phyloP scores from a whole-genome alignment of 2,113 vertebrate genomes.

The Melanostigma gelatinosum region DNA sequence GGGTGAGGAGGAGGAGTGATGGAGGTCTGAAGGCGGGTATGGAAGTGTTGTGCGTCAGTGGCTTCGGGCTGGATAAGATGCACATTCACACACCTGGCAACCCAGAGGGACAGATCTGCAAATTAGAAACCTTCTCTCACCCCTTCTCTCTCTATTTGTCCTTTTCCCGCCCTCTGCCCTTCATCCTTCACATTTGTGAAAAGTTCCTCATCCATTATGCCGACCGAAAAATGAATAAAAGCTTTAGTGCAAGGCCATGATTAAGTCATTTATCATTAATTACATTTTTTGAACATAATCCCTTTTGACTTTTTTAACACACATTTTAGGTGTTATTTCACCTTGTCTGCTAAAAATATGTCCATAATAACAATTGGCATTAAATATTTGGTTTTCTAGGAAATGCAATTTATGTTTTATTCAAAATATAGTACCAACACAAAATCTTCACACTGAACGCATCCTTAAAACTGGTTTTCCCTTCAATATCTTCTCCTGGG shows the following conservation, averaged over 20 bases:
- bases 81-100: constrained; percentile 55
- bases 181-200: background rate
- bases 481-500: too few relatives aligned
- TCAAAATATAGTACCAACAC: too few relatives aligned
- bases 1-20: constrained; percentile 2
- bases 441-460: too few relatives aligned
- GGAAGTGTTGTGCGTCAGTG: constrained; percentile 53
- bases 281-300: too few relatives aligned
- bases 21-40: constrained; percentile 7
- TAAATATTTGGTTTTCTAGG: too few relatives aligned
- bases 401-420: too few relatives aligned
- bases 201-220: background rate
- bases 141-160: background rate
- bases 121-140: constrained; percentile 53
- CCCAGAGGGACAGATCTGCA: constrained; percentile 41
- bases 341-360: background rate
- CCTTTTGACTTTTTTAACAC: too few relatives aligned
- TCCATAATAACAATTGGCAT: too few relatives aligned
- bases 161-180: background rate
- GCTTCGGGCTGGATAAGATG: constrained; percentile 39
- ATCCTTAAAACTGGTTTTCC: too few relatives aligned
- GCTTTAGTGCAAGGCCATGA: background rate
- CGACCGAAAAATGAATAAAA: background rate
- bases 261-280: background rate
- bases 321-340: background rate